Conservation (phyloP, 2,113 vertebrate species). For the Synodontis membranacea region DNA sequence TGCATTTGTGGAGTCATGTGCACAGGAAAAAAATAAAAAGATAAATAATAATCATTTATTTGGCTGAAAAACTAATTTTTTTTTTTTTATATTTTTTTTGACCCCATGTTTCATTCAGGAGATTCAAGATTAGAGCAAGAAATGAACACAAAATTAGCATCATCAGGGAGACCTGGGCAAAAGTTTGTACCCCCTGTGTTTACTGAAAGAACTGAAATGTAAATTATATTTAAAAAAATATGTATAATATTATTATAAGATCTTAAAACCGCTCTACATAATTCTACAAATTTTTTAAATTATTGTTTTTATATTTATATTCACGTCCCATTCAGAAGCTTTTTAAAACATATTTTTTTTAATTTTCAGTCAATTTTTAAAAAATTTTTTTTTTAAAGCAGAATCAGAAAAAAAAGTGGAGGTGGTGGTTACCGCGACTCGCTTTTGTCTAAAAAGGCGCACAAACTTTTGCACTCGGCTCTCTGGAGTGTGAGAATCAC, state of each 20-base stretch:
- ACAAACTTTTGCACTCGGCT: not conserved
- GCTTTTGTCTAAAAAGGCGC: not conserved
- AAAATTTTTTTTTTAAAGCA: no score
- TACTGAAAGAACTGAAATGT: not conserved
- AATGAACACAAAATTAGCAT: not conserved
- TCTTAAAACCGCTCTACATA: not conserved
- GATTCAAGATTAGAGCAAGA: no score
- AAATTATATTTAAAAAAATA: not conserved
- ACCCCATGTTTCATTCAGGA: not conserved
- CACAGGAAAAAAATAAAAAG: no score
- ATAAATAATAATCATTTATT: not conserved
- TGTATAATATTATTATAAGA: not conserved
- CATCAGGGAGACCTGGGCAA: not conserved
- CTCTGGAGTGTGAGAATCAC: not conserved
- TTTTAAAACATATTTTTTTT: no score
- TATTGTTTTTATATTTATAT: not conserved
- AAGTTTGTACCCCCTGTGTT: not conserved
- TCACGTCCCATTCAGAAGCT: not conserved
- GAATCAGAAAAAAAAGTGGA: no score
- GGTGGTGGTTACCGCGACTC: no score
- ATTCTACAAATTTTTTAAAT: not conserved
- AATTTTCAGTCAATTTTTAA: no score
- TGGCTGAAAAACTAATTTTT: not conserved
- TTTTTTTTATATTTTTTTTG: no score
- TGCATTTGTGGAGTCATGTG: slow-evolving; percentile 31